These are phyloP conservation scores for Bombus pyrosoma DNA, from an alignment of 1,140 invertebrate species.

Conservation along the genomic window DNA sequence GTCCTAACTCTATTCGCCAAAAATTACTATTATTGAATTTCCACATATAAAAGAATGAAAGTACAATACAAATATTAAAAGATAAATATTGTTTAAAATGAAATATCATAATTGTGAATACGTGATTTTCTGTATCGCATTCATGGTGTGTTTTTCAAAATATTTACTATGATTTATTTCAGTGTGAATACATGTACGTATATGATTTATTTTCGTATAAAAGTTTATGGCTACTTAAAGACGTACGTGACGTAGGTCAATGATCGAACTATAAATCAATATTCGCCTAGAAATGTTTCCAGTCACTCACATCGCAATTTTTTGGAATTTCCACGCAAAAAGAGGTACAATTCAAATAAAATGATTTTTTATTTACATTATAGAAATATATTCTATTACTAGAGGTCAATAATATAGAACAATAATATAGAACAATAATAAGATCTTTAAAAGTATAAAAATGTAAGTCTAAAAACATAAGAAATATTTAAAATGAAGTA, in stretches of 20 bases:
- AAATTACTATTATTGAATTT: too few species aligned
- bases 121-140: background rate
- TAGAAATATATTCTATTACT: background rate
- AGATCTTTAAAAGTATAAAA: background rate
- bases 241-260: constrained; percentile 11
- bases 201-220: constrained; percentile 4
- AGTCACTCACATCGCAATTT: too few species aligned
- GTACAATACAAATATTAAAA: too few species aligned
- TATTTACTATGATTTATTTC: background rate
- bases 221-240: background rate
- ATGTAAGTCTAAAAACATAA: background rate
- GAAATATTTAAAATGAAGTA: too few species aligned
- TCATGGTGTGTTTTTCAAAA: background rate
- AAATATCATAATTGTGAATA: background rate
- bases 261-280: constrained; percentile 24
- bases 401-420: too few species aligned
- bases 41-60: too few species aligned
- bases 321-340: background rate
- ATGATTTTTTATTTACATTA: background rate
- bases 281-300: background rate
- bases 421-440: too few species aligned
- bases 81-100: too few species aligned
- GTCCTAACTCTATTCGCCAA: too few species aligned
- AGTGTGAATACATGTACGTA: background rate
- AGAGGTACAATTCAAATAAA: background rate